phyloP scores from a whole-genome alignment of 2,113 vertebrate genomes.

The Myotis yumanensis region DNA sequence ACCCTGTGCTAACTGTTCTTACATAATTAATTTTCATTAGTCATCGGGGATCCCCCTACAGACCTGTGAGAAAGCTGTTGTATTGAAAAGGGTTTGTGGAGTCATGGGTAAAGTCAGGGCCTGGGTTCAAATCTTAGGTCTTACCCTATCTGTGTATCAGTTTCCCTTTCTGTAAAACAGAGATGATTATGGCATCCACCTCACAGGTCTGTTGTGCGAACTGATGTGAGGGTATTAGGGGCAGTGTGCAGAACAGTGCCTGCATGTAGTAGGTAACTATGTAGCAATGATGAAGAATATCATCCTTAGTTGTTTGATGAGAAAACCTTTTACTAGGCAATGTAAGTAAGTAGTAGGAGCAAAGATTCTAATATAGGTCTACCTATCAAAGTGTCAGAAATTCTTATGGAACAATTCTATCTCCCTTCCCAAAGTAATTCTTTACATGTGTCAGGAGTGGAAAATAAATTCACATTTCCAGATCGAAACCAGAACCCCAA shows the following conservation, averaged over 20 bases:
- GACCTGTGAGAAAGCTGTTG: neutral
- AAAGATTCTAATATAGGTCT: neutral
- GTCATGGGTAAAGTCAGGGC: neutral
- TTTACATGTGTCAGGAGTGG: neutral
- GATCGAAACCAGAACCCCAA: neutral
- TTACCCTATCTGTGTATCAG: neutral
- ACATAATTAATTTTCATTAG: neutral
- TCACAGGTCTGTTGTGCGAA: neutral
- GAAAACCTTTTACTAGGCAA: neutral
- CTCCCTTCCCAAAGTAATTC: neutral
- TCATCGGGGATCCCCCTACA: neutral
- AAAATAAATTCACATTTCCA: slow-evolving; percentile 17
- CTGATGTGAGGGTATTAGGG: neutral
- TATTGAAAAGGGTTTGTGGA: neutral
- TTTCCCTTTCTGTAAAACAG: neutral
- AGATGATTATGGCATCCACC: too few relatives aligned
- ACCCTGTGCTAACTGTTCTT: neutral
- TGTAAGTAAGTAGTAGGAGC: neutral
- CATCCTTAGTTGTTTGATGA: neutral
- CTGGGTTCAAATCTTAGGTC: neutral
- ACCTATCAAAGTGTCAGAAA: neutral
- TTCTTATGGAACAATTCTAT: neutral
- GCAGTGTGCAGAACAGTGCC: neutral
- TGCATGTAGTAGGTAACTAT: neutral
- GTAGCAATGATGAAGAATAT: neutral